Percentiles rank a stretch among this genome's conserved stretches.
Conservation (phyloP, 2,797 vertebrate species). For the Nannoperca australis region DNA sequence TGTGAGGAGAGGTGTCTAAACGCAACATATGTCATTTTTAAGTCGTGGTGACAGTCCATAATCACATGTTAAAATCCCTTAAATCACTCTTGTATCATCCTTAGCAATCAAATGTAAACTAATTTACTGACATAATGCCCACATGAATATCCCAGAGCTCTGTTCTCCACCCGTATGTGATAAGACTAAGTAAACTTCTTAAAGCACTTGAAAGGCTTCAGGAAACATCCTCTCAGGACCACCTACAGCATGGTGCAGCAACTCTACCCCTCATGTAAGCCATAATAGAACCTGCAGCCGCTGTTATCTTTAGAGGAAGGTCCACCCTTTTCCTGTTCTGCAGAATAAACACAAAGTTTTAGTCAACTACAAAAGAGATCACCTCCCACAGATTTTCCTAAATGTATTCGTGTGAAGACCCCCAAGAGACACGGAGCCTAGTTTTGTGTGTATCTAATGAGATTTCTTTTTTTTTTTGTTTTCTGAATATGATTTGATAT, state of each 20-base stretch:
- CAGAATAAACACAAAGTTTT: constrained; percentile 59
- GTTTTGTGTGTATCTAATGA: background rate
- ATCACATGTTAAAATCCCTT: background rate
- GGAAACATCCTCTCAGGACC: constrained; percentile 49
- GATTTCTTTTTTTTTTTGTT: background rate
- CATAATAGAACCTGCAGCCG: constrained; percentile 35
- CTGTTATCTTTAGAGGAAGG: constrained; percentile 73
- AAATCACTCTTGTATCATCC: background rate
- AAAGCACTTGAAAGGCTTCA: constrained; percentile 20
- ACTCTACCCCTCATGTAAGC: constrained; percentile 12
- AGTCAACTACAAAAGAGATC: constrained; percentile 36
- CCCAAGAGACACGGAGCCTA: background rate
- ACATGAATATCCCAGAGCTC: constrained; percentile 23
- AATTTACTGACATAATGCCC: background rate
- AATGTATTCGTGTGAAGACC: background rate
- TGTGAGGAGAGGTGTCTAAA: background rate
- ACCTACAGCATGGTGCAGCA: constrained; percentile 28
- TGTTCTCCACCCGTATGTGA: constrained; percentile 16
- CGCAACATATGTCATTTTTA: background rate
- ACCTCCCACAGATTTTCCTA: constrained; percentile 14
- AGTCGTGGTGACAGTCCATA: background rate
- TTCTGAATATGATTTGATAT: background rate
- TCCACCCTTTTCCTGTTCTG: constrained; percentile 79
- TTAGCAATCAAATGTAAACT: background rate
- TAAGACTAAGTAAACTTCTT: constrained; percentile 18